Evolutionary conservation across 2,113 vertebrate species (phyloP), one percentile per base, ranked within the genome.

Genomic region (Fulica atra): DNA sequence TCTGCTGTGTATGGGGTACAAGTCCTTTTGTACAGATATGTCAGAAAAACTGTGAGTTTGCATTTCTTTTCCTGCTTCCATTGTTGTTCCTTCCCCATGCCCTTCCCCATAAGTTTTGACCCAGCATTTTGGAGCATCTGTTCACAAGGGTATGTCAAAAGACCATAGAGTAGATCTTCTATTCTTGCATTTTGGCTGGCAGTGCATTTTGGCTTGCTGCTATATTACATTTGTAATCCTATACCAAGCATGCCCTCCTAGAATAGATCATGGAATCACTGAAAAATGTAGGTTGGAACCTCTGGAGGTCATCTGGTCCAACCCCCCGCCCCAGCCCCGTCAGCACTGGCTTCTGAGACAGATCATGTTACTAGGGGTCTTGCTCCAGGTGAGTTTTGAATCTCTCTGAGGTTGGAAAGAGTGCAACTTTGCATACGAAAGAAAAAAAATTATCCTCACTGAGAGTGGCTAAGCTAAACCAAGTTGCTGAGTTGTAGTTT

Each of bases 181-280:
- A 21, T 92, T 95, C 76, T 90, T 95, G 71, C 56, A 10, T 51
- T 88, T 88, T 96, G 94, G 68, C 86, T 88, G 88, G 50, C 86
- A 88, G 36, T 66, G 23, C 20, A 2, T 81, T 90, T 94, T 92
- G 92, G 77, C 88, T 88, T 88, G 88, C 77, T 78, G 65, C 13
- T 89, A 21, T 74, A 68, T 94, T 92, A 84, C 60, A 42, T 78
- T 89, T 96, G 88, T 88, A 95, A 92, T 73, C 81, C 42, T 94
- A 71, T 91, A 86, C 86, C 7, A 31, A 2, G 23, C 56, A 20
- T 83, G 26, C 50, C 40, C 66, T 95, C 85, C 92, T 95, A 95
- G 95, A 96, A 97, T 90, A 96, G 92, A 88, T 95, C 54, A 50
- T 13, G 82, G 94, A 94, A 92, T 77, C 44, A n/a, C 59, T 93